Percentiles rank a stretch among this genome's conserved stretches.
phyloP scores from a whole-genome alignment of 2,797 vertebrate species.

The Apodemus agrarius region DNA sequence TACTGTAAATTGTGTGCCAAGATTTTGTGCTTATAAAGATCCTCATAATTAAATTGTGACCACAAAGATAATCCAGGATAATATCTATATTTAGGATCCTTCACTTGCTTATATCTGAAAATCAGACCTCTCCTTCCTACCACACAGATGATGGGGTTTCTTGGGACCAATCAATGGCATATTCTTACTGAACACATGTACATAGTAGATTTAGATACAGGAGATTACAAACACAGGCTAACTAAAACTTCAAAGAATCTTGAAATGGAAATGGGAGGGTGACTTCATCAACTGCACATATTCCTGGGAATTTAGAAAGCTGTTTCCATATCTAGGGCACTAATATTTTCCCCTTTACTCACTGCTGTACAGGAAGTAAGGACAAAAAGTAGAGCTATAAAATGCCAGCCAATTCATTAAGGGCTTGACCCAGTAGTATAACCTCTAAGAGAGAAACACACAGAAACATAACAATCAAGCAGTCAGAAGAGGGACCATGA shows the following conservation, averaged over 20 bases:
- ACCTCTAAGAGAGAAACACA: neutral
- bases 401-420: neutral
- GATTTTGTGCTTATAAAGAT: neutral
- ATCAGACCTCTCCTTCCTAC: too few species aligned
- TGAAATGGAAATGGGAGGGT: neutral
- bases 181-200: neutral
- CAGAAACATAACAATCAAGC: neutral
- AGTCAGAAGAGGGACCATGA: neutral
- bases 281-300: neutral
- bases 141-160: neutral
- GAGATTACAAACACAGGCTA: neutral
- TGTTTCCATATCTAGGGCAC: neutral
- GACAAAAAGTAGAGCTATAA: neutral
- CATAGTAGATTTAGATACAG: neutral
- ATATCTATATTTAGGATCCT: neutral
- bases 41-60: neutral
- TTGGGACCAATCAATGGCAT: neutral
- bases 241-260: neutral
- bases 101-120: neutral
- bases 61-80: neutral
- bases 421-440: neutral
- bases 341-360: neutral
- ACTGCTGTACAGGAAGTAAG: neutral
- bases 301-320: neutral
- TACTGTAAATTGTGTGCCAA: neutral